Evolutionary conservation across 2,888 invertebrate species (phyloP), one percentile per base, ranked within the genome.

Genomic region (Ernsta delagoae): DNA sequence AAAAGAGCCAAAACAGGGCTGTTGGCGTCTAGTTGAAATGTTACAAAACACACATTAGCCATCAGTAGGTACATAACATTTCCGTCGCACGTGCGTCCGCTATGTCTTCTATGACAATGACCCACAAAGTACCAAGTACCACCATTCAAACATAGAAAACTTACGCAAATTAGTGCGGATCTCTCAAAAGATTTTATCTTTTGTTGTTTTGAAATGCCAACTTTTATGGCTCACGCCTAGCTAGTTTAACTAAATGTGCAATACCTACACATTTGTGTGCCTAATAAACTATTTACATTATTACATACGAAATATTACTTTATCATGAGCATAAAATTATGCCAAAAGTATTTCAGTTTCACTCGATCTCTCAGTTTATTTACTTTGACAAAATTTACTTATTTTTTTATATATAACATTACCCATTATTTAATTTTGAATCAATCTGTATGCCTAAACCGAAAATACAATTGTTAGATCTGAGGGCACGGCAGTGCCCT

Each of bases 161-260:
- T 59, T 57, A 57, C 57, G 57, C 57, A 59, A 59, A 59, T 39
- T 39, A 59, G 57, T 39, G 57, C 39, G 57, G 39, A 59, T 59
- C 57, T 8, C 57, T 12, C 39, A 39, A 16, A 59, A 59, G 57
- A 34, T 34, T 39, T 57, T 57, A 57, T 59, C 34, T n/a, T 8
- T 1, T 36, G 34, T 57, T 59, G 57, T 59, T 59, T 39, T 36
- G 39, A 59, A 39, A 59, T 16, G 12, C 0, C 31, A 31, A 57
- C 57, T 34, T n/a, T 57, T 8, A 57, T 34, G 56, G 53, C 53
- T 3, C 53, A 24, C 8, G n/a, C 57, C 5, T 57, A 57, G 36
- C 39, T 57, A 12, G 57, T 57, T 7, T 7, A 8, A 7, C 48
- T 53, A 53, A 53, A 53, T 24, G 53, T 53, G 53, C 50, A 9